phyloP scores from a whole-genome alignment of 2,888 invertebrate species.

The Maniola hyperantus region DNA sequence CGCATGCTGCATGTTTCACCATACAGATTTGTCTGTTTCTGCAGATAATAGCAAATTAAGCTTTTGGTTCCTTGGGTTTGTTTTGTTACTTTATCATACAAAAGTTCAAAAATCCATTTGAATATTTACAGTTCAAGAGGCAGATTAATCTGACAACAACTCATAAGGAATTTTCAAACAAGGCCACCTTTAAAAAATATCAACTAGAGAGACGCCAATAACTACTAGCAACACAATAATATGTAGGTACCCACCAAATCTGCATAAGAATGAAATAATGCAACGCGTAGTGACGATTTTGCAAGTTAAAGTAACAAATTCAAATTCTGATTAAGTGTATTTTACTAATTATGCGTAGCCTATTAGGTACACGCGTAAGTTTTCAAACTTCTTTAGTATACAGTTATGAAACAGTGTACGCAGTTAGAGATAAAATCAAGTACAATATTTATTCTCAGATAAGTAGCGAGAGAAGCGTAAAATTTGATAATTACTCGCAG shows the following conservation, averaged over 20 bases:
- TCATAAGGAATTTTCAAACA: not conserved
- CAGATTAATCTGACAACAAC: not conserved
- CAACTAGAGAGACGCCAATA: not conserved
- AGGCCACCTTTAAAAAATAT: not conserved
- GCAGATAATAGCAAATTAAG: too few species aligned
- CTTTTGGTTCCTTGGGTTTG: too few species aligned
- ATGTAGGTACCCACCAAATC: not conserved
- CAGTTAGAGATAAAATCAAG: constrained; percentile 62
- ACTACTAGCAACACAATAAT: not conserved
- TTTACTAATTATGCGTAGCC: not conserved
- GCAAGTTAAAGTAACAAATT: not conserved
- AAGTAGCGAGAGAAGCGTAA: constrained; percentile 67
- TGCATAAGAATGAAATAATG: not conserved
- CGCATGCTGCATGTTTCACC: too few species aligned
- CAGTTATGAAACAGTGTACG: constrained; percentile 61
- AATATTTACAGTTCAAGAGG: not conserved
- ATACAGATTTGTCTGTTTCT: too few species aligned
- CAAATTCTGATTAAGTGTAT: not conserved
- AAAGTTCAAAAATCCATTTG: not conserved
- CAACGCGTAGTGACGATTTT: not conserved
- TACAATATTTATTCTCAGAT: constrained; percentile 75
- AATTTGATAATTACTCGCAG: constrained; percentile 75
- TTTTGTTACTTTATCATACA: not conserved
- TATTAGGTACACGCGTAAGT: constrained; percentile 48
- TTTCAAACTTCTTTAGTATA: constrained; percentile 24